A percentile compares a stretch with the other conserved stretches of the same genome.
Evolutionary conservation across 2,888 invertebrate species (phyloP).

Genomic region (Hydropsyche betteni): DNA sequence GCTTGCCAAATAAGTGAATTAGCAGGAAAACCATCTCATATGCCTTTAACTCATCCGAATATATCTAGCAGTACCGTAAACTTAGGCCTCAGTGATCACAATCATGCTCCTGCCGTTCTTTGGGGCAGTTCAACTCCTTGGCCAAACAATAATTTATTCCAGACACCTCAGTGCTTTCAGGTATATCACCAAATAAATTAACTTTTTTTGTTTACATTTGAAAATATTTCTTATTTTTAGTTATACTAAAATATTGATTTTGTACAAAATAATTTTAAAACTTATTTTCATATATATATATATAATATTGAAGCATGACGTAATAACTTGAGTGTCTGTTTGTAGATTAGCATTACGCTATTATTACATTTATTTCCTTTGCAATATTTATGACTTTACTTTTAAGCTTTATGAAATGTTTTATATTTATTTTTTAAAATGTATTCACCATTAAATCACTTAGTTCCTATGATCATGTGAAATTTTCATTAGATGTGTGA

Average conservation of each 20-base stretch:
- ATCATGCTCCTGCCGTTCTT: conserved; percentile 58
- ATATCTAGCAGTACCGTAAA: conserved; percentile 52
- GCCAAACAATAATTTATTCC: conserved; percentile 59
- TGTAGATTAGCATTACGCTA: conserved; percentile 32
- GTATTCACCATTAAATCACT: conserved; percentile 10
- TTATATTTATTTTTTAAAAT: conserved; percentile 30
- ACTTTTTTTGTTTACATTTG: conserved; percentile 45
- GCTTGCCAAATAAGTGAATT: conserved; percentile 73
- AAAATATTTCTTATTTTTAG: conserved; percentile 1
- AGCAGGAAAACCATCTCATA: conserved; percentile 54
- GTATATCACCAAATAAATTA: conserved; percentile 69
- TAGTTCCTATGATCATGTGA: conserved; percentile 22
- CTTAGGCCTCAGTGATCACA: conserved; percentile 55
- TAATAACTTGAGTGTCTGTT: conserved; percentile 27
- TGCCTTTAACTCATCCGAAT: conserved; percentile 45
- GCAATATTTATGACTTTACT: conserved; percentile 13
- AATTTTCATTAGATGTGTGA: conserved; percentile 11
- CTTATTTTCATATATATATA: background rate
- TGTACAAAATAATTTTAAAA: conserved; percentile 19
- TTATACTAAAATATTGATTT: conserved; percentile 25
- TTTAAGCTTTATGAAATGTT: conserved; percentile 25
- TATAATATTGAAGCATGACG: conserved; percentile 18
- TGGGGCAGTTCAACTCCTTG: conserved; percentile 63
- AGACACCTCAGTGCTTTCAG: conserved; percentile 66
- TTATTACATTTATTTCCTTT: conserved; percentile 15